Evolutionary conservation across 2,113 vertebrate species (phyloP).

Genomic region (Oxyura jamaicensis): DNA sequence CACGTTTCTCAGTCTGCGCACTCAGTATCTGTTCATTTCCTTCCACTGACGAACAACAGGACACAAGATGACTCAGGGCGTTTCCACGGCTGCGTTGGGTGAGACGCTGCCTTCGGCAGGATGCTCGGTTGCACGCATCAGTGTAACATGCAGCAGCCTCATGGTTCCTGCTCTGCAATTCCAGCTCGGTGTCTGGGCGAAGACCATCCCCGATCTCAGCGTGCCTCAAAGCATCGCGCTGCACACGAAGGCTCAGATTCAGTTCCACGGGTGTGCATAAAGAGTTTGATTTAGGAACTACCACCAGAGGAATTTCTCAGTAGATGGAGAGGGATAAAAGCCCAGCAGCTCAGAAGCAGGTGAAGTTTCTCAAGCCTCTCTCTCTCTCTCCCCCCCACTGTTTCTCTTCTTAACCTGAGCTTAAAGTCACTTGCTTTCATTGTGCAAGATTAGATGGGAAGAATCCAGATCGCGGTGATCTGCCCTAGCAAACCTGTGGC

Average conservation of each 20-base stretch:
- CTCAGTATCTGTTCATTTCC: background rate
- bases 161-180: background rate
- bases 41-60: background rate
- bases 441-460: background rate
- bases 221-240: background rate
- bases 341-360: background rate
- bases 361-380: background rate
- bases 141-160: background rate
- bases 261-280: background rate
- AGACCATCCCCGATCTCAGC: background rate
- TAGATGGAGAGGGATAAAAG: background rate
- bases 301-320: background rate
- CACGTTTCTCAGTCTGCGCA: background rate
- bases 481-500: background rate
- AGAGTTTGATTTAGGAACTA: background rate
- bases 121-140: background rate
- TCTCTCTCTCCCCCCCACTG: background rate
- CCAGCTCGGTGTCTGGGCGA: background rate
- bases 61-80: background rate
- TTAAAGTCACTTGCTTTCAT: background rate
- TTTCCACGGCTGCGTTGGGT: background rate
- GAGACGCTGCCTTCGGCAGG: background rate
- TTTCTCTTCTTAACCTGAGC: background rate
- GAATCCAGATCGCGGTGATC: background rate
- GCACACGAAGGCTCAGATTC: no score